A percentile compares a stretch with the other conserved stretches of the same genome.
Evolutionary conservation across 2,797 vertebrate species (phyloP).

Genomic region (Onychomys arenicola): DNA sequence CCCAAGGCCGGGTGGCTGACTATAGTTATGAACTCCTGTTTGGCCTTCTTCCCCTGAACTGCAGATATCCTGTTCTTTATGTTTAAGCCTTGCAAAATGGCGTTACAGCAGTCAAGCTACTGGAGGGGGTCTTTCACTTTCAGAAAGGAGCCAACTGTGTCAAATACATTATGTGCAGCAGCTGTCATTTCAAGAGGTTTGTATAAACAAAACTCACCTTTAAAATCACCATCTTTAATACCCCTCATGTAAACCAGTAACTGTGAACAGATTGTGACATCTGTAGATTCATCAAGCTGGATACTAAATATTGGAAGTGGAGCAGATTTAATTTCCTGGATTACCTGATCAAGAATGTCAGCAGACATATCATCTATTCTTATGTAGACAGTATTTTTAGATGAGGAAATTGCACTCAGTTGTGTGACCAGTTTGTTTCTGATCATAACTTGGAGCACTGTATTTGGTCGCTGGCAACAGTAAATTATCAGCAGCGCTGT

Average conservation of each 20-base stretch:
- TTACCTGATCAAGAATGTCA: neutral
- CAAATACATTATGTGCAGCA: neutral
- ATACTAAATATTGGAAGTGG: neutral
- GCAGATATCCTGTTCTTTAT: too few relatives aligned
- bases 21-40: too few relatives aligned
- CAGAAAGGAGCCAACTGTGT: neutral
- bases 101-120: too few relatives aligned
- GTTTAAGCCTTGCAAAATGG: too few relatives aligned
- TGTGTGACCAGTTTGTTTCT: neutral
- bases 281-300: neutral
- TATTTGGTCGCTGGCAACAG: neutral
- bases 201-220: neutral
- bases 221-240: neutral
- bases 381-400: neutral
- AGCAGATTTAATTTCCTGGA: neutral
- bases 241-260: neutral
- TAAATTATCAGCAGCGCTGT: neutral
- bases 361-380: neutral
- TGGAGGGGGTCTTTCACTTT: too few relatives aligned
- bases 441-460: neutral
- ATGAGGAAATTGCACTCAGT: neutral
- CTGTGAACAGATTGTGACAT: neutral
- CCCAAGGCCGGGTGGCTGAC: too few relatives aligned
- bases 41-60: too few relatives aligned
- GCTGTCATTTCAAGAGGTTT: neutral